Evolutionary conservation across 2,888 invertebrate species (phyloP).

Genomic region (Drosophila quinaria): DNA sequence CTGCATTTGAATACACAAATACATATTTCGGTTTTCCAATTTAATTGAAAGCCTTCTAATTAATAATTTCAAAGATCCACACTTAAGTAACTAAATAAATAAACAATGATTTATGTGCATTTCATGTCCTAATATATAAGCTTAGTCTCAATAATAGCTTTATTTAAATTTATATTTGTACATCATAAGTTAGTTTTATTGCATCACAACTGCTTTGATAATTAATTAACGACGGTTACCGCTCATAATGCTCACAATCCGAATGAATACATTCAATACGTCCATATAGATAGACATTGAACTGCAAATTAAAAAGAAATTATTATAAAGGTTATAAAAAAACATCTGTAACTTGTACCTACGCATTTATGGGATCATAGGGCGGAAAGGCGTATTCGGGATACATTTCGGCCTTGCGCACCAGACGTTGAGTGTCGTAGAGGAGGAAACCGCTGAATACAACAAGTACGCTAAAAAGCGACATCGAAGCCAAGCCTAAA

Average conservation of each 20-base stretch:
- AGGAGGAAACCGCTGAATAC: slow-evolving; percentile 97
- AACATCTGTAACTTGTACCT: slow-evolving; percentile 86
- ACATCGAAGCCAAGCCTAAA: slow-evolving; percentile 92
- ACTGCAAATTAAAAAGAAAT: slow-evolving; percentile 87
- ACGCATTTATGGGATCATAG: slow-evolving; percentile 98
- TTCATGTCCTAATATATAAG: neutral
- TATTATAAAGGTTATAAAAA: neutral
- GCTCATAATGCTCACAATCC: slow-evolving; percentile 95
- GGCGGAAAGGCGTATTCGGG: slow-evolving; percentile 89
- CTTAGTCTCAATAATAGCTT: slow-evolving; percentile 23
- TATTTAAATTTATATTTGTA: slow-evolving; percentile 44
- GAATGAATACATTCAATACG: slow-evolving; percentile 97
- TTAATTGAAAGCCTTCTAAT: too few species aligned
- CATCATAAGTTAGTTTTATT: slow-evolving; percentile 35
- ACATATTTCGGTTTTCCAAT: too few species aligned
- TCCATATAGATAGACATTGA: slow-evolving; percentile 98
- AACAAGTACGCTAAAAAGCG: slow-evolving; percentile 97
- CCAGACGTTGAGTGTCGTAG: slow-evolving; percentile 97
- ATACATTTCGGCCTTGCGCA: slow-evolving; percentile 94
- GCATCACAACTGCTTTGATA: slow-evolving; percentile 54
- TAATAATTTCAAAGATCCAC: too few species aligned
- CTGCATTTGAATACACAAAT: too few species aligned
- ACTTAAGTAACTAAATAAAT: too few species aligned
- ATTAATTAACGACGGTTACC: slow-evolving; percentile 85
- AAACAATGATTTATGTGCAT: neutral